These are phyloP conservation scores for Drosophila greeni DNA, from an alignment of 2,888 invertebrate genomes.

Conservation along the genomic window DNA sequence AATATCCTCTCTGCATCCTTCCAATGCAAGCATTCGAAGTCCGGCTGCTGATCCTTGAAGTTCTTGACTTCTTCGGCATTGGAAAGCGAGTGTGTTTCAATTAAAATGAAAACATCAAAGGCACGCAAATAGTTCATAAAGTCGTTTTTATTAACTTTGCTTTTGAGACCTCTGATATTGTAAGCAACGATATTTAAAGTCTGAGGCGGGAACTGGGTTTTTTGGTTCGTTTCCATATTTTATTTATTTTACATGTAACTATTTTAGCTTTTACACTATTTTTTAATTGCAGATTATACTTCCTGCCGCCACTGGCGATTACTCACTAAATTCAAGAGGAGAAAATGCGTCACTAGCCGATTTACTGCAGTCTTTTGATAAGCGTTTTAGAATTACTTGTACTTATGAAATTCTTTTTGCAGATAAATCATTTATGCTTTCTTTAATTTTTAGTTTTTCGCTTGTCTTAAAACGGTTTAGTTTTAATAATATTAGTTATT, in stretches of 20 bases:
- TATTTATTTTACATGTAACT: too few relatives aligned
- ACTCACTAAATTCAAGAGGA: not conserved
- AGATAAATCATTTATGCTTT: not conserved
- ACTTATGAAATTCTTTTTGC: not conserved
- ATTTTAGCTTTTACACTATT: not conserved
- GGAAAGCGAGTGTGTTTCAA: constrained; percentile 18
- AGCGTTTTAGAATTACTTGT: not conserved
- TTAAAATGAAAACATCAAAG: constrained; percentile 19
- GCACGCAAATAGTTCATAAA: constrained; percentile 6
- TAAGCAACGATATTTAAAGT: constrained; percentile 8
- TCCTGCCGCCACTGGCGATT: not conserved
- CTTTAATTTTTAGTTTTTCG: not conserved
- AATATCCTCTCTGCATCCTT: constrained; percentile 11
- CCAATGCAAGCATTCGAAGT: constrained; percentile 14
- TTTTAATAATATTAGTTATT: not conserved
- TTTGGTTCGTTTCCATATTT: not conserved
- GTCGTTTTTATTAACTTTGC: not conserved
- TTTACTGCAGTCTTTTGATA: not conserved
- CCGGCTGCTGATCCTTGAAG: not conserved
- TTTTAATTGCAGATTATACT: not conserved
- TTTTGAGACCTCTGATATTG: constrained; percentile 18
- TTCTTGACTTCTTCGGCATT: not conserved
- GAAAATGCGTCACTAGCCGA: not conserved
- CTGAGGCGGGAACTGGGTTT: not conserved
- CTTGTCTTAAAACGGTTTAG: too few relatives aligned